Evolutionary conservation across 1,140 invertebrate species (phyloP), one percentile per base, ranked within the genome.

Genomic region (Adoxophyes honmai): DNA sequence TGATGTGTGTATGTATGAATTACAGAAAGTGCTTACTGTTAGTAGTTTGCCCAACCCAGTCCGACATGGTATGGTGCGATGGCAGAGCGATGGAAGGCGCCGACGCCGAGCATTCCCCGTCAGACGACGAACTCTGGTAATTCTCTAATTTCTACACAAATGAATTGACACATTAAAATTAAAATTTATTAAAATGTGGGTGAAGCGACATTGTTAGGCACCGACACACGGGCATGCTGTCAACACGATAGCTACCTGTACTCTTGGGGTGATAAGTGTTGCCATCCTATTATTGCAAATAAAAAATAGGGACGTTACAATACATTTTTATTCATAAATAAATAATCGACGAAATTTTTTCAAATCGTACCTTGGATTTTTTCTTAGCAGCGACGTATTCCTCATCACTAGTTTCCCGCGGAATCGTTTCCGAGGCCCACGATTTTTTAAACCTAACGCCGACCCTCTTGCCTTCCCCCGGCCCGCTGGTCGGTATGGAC

Each of bases 41-140:
- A 51, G 95, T 96, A 9, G 95, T 96, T 56, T 96, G 76, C 88
- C 95, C 91, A 92, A 92, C 92, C 95, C 95, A 96, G 79, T 97
- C 95, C 38, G 93, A 88, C 84, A 87, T 93, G 52, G 81, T 88
- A 73, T 89, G 86, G 62, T 89, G 89, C 60, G 88, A 89, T 54
- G 84, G 86, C 60, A 88, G 80, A 48, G 86, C 87, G 65, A 89
- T 83, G 57, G 88, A 89, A 58, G 86, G 86, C 60, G 94, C 93
- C 9, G 94, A 94, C 51, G 94, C 93, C 34, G 92, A 92, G 58
- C 90, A 92, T 73, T 92, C 91, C 53, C 92, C 92, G 66, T 93
- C 92, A 55, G 91, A 92, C 59, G 88, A 86, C 52, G 88, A 89
- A 48, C 75, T 66, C 72, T 88, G 86, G 78, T 84, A 88, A 77